phyloP scores from a whole-genome alignment of 1,140 invertebrate species.

The Nephila pilipes region DNA sequence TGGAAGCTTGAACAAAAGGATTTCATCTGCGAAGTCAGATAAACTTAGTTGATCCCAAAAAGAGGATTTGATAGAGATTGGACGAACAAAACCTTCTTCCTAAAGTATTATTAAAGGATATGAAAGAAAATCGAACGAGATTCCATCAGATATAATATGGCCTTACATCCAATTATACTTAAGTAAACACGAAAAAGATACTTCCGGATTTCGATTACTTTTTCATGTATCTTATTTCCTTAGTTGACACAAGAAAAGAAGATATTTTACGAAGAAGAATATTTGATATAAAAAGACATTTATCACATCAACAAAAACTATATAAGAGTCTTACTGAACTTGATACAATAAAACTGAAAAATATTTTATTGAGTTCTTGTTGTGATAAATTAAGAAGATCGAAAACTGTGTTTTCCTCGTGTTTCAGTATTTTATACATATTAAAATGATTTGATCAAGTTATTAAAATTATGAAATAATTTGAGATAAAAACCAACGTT shows the following conservation, averaged over 20 bases:
- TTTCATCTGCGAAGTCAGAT: not conserved
- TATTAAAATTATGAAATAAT: too few species aligned
- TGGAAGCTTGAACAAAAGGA: not conserved
- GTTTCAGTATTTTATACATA: too few species aligned
- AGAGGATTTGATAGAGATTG: not conserved
- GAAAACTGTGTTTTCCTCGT: too few species aligned
- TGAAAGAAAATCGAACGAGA: not conserved
- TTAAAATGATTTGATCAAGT: too few species aligned
- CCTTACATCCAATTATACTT: constrained; percentile 1
- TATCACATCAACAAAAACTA: not conserved
- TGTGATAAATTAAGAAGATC: too few species aligned
- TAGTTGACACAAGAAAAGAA: not conserved
- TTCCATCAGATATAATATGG: not conserved
- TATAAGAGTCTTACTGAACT: not conserved
- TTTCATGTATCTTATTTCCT: not conserved
- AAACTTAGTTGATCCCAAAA: not conserved
- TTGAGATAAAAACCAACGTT: too few species aligned
- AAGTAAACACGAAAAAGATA: not conserved
- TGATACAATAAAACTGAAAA: too few species aligned
- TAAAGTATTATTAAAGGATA: not conserved
- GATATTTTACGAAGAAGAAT: not conserved
- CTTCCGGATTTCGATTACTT: constrained; percentile 25
- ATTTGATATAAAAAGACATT: not conserved
- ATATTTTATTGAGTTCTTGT: too few species aligned
- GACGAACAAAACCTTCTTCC: not conserved